Evolutionary conservation across 2,888 invertebrate species (phyloP).

Genomic region (Vandiemenella viatica): DNA sequence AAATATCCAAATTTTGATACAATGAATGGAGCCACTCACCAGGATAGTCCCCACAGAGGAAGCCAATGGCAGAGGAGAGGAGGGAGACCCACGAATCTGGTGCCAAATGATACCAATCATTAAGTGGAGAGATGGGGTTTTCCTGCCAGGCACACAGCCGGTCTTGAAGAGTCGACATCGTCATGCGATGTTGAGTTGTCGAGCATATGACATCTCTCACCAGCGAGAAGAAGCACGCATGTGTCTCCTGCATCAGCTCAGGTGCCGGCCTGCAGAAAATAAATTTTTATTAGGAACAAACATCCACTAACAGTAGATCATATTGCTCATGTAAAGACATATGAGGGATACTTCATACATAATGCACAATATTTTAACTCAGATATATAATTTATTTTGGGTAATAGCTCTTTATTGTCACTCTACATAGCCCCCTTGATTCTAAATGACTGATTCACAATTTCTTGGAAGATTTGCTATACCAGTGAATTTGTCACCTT

Average conservation of each 20-base stretch:
- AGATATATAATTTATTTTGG: no score
- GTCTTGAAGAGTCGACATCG: constrained; percentile 56
- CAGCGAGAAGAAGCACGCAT: constrained; percentile 73
- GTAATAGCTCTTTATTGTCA: no score
- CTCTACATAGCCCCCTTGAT: no score
- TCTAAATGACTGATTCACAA: no score
- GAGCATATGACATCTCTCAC: constrained; percentile 78
- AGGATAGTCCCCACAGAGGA: constrained; percentile 68
- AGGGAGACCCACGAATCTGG: constrained; percentile 59
- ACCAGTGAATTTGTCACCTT: no score
- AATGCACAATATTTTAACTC: no score
- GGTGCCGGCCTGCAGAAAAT: constrained; percentile 26
- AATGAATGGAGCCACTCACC: no score
- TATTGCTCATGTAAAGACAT: no score
- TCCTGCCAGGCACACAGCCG: constrained; percentile 57
- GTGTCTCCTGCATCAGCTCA: constrained; percentile 62
- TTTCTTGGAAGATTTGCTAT: no score
- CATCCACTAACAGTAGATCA: constrained; percentile 27
- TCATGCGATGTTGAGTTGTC: constrained; percentile 69
- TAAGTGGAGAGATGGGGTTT: constrained; percentile 65
- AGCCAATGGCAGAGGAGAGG: constrained; percentile 64
- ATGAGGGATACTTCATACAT: no score
- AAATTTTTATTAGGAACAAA: not conserved
- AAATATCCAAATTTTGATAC: no score
- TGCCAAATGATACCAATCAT: constrained; percentile 51